These are phyloP conservation scores for Lacerta viridis DNA, from an alignment of 2,797 vertebrate genomes.

Conservation along the genomic window DNA sequence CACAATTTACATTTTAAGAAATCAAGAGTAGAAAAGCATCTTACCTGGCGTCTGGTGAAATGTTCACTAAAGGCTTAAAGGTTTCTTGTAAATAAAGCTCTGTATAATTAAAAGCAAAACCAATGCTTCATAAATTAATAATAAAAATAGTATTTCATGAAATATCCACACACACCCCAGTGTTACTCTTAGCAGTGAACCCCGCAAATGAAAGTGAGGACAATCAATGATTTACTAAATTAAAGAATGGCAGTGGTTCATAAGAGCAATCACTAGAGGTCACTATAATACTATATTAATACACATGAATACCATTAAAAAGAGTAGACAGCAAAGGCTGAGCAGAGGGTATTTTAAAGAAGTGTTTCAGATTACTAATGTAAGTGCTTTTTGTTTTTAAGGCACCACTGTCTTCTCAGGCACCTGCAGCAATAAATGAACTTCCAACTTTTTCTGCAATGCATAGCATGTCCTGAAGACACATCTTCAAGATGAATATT, in stretches of 20 bases:
- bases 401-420: not conserved
- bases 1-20: conserved; percentile 32
- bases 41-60: conserved; percentile 96
- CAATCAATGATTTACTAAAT: not conserved
- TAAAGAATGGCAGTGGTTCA: not conserved
- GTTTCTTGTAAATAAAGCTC: conserved; percentile 96
- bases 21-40: conserved; percentile 50
- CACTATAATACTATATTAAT: conserved; percentile 50
- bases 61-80: conserved; percentile 95
- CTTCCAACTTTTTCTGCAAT: not conserved
- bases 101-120: conserved; percentile 75
- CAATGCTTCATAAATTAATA: not conserved
- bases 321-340: not conserved
- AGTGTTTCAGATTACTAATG: not conserved
- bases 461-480: not conserved
- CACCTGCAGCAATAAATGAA: not conserved
- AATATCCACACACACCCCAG: too few relatives aligned
- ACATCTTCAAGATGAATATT: not conserved
- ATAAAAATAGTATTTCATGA: not conserved
- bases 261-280: conserved; percentile 59
- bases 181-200: not conserved
- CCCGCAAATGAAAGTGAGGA: fast-evolving
- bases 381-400: not conserved
- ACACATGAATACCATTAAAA: not conserved
- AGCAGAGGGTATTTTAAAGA: not conserved